A percentile compares a stretch with the other conserved stretches of the same genome.
phyloP scores from a whole-genome alignment of 2,797 vertebrate genomes.

The Natrix natrix region DNA sequence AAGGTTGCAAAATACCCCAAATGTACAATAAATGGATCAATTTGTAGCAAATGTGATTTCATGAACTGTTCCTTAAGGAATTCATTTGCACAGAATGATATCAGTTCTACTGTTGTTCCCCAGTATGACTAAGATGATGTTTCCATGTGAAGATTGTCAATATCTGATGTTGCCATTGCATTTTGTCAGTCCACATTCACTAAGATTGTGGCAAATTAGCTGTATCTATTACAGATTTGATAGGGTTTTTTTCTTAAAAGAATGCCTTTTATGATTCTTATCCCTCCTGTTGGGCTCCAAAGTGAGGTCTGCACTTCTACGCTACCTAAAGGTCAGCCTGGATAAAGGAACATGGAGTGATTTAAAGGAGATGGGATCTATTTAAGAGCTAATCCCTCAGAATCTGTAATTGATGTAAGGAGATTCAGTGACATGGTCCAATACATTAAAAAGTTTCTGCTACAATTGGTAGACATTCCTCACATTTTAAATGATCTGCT shows the following conservation, averaged over 20 bases:
- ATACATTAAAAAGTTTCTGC: not conserved
- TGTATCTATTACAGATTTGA: not conserved
- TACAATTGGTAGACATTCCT: not conserved
- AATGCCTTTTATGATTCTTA: not conserved
- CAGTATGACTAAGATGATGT: not conserved
- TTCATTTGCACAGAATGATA: not conserved
- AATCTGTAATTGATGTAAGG: not conserved
- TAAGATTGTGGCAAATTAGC: not conserved
- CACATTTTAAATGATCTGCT: not conserved
- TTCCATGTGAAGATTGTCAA: not conserved
- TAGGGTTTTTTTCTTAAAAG: not conserved
- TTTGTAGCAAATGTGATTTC: not conserved
- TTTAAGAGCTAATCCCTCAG: not conserved
- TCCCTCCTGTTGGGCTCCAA: not conserved
- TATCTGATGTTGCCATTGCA: not conserved
- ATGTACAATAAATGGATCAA: not conserved
- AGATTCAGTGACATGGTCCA: not conserved
- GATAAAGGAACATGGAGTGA: not conserved
- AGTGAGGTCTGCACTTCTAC: not conserved
- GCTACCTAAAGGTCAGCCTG: not conserved
- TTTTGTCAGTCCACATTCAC: not conserved
- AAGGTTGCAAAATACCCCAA: not conserved
- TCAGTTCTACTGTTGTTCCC: not conserved
- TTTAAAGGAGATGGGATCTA: not conserved
- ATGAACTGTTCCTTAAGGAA: not conserved